Percentiles rank a stretch among this genome's conserved stretches.
These are phyloP conservation scores for Microcaecilia unicolor DNA, from an alignment of 2,797 vertebrate species.

Conservation along the genomic window DNA sequence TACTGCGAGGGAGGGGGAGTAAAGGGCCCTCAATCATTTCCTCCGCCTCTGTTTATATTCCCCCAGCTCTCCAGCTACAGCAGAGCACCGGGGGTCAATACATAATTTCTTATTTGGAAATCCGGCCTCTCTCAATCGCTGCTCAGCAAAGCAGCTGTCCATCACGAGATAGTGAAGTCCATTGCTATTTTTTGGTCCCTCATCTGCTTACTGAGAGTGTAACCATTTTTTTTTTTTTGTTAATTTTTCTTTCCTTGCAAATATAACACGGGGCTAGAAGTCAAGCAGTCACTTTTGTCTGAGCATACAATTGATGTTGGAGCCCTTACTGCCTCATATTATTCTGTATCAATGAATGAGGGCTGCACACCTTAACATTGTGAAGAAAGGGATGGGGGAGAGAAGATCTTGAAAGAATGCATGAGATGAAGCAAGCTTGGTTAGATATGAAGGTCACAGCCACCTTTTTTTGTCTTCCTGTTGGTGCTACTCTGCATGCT, in stretches of 20 bases:
- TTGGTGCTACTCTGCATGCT: too few species aligned
- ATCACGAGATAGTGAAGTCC: background rate
- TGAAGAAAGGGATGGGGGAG: too few species aligned
- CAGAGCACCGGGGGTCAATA: conserved; percentile 14
- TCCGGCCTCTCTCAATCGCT: background rate
- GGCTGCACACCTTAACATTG: conserved; percentile 10
- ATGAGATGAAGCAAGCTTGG: too few species aligned
- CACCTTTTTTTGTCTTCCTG: too few species aligned
- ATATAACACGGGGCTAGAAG: background rate
- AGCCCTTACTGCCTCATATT: conserved; percentile 8
- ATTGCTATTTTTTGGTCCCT: conserved; percentile 3
- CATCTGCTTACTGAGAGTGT: conserved; percentile 12
- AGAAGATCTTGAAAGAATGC: too few species aligned
- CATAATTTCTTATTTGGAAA: conserved; percentile 1
- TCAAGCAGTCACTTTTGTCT: conserved; percentile 4
- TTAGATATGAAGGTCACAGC: too few species aligned
- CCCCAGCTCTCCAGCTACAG: too few species aligned
- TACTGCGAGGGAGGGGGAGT: too few species aligned
- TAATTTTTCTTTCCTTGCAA: background rate
- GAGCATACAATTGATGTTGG: conserved; percentile 1
- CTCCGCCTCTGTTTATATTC: conserved; percentile 8
- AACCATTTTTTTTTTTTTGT: too few species aligned
- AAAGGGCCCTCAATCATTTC: too few species aligned
- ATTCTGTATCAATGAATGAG: conserved; percentile 10
- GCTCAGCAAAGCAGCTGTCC: background rate